Percentiles rank a stretch among this genome's conserved stretches.
phyloP scores from a whole-genome alignment of 2,888 invertebrate genomes.

The Hydroisotoma schaefferi region DNA sequence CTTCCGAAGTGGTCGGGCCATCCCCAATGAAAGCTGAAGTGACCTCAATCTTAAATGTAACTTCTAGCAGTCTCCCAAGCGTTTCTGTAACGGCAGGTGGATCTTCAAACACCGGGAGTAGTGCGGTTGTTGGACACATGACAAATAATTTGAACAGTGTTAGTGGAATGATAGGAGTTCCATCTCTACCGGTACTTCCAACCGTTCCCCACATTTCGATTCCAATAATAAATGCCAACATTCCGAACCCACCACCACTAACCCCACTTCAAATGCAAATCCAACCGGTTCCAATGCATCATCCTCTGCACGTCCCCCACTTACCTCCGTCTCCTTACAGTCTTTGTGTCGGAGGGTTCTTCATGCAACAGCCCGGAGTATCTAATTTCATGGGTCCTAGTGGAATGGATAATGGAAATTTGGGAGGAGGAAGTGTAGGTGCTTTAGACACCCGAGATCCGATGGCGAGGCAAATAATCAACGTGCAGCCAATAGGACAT shows the following conservation, averaged over 20 bases:
- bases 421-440: background rate
- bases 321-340: constrained; percentile 38
- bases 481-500: background rate
- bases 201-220: constrained; percentile 30
- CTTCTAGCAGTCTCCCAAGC: constrained; percentile 18
- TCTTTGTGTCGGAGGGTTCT: constrained; percentile 43
- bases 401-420: background rate
- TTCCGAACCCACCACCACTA: constrained; percentile 26
- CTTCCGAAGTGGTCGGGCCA: constrained; percentile 46
- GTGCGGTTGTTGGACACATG: background rate
- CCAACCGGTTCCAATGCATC: constrained; percentile 28
- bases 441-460: background rate
- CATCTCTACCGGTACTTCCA: constrained; percentile 31
- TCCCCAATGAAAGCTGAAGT: constrained; percentile 48
- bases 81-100: constrained; percentile 1
- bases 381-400: constrained; percentile 11
- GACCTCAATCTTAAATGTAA: constrained; percentile 37
- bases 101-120: background rate
- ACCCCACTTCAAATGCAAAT: constrained; percentile 35
- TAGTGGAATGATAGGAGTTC: constrained; percentile 15
- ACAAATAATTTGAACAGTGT: constrained; percentile 5
- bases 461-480: background rate
- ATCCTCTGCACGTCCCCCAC: constrained; percentile 31
- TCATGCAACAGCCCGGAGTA: constrained; percentile 33
- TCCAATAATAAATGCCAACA: constrained; percentile 37